Evolutionary conservation across 2,113 vertebrate species (phyloP).

Genomic region (Silurus glanis): DNA sequence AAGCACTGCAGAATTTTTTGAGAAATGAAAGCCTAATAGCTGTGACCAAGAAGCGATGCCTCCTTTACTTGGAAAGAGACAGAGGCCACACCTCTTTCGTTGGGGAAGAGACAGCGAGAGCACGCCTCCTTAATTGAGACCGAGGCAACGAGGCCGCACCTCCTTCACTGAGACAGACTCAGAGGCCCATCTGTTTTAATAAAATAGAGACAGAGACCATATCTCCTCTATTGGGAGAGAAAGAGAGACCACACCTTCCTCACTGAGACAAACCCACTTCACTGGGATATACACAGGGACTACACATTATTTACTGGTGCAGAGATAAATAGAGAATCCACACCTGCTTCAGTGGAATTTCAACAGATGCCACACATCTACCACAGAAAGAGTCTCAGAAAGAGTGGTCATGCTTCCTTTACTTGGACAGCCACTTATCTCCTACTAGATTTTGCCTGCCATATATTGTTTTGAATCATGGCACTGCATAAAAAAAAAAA

Average conservation of each 20-base stretch:
- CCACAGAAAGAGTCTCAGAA: not conserved
- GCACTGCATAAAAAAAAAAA: not conserved
- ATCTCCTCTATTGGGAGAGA: not conserved
- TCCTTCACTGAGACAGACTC: not conserved
- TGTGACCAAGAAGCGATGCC: not conserved
- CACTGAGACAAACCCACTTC: not conserved
- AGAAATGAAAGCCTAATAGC: not conserved
- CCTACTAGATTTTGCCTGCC: not conserved
- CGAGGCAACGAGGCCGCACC: not conserved
- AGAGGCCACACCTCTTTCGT: not conserved
- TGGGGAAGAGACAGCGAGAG: not conserved
- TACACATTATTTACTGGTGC: not conserved
- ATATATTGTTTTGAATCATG: not conserved
- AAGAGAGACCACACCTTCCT: not conserved
- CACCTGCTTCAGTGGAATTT: not conserved
- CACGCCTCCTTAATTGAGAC: not conserved
- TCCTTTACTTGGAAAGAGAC: not conserved
- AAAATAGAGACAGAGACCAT: not conserved
- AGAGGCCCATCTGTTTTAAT: too few relatives aligned
- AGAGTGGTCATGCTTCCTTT: not conserved
- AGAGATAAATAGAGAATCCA: not conserved
- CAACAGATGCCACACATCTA: too few relatives aligned
- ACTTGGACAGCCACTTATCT: not conserved
- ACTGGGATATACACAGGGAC: not conserved
- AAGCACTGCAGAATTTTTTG: not conserved